These are phyloP conservation scores for Argya squamiceps DNA, from an alignment of 2,797 vertebrate genomes.

Conservation along the genomic window DNA sequence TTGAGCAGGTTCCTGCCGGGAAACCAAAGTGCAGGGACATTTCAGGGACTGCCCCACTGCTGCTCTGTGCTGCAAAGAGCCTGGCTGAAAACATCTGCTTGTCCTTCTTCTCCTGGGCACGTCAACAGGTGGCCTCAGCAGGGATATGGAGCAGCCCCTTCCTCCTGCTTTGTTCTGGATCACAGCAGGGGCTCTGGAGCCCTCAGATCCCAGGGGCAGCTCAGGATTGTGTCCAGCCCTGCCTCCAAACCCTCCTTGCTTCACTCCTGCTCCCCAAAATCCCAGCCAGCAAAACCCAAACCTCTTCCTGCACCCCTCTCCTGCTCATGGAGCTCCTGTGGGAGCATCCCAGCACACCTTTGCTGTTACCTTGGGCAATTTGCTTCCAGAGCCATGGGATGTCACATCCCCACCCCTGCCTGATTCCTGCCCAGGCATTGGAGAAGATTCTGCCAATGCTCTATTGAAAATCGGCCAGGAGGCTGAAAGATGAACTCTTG, in stretches of 20 bases:
- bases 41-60: background rate
- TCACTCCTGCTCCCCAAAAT: background rate
- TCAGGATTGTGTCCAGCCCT: background rate
- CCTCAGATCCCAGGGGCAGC: rapidly evolving
- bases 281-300: background rate
- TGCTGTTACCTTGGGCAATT: background rate
- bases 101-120: background rate
- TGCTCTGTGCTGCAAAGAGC: background rate
- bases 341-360: background rate
- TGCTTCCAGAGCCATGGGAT: background rate
- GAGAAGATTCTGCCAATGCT: background rate
- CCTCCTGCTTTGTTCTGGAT: background rate
- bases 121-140: background rate
- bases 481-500: background rate
- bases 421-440: rapidly evolving
- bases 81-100: background rate
- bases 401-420: background rate
- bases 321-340: background rate
- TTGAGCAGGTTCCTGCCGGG: background rate
- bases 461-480: rapidly evolving
- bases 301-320: background rate
- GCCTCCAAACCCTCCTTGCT: background rate
- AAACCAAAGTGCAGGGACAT: background rate
- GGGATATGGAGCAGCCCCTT: background rate
- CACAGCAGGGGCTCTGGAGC: background rate